These are phyloP conservation scores for Orthosia gothica DNA, from an alignment of 2,888 invertebrate species.

Conservation along the genomic window DNA sequence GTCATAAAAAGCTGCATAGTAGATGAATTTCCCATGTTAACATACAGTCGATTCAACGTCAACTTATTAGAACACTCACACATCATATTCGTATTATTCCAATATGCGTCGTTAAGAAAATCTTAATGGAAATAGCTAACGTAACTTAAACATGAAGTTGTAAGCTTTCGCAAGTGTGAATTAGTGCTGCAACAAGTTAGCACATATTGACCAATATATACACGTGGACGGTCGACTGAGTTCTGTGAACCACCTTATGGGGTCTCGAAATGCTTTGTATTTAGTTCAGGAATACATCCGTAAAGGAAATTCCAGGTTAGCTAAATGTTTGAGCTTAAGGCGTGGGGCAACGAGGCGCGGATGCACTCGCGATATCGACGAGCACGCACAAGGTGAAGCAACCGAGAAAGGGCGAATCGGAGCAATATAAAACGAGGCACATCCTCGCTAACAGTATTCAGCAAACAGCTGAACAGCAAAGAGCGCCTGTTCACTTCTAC, in stretches of 20 bases:
- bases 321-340: slow-evolving; percentile 75
- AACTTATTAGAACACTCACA: slow-evolving; percentile 29
- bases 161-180: slow-evolving; percentile 62
- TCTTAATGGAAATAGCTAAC: slow-evolving; percentile 62
- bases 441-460: slow-evolving; percentile 87
- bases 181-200: slow-evolving; percentile 50
- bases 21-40: slow-evolving; percentile 26
- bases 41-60: slow-evolving; percentile 28
- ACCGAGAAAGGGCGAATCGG: slow-evolving; percentile 90
- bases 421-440: slow-evolving; percentile 90
- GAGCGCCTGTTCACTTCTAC: slow-evolving; percentile 77
- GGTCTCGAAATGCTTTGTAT: slow-evolving; percentile 27
- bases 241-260: slow-evolving; percentile 16
- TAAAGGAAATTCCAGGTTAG: slow-evolving; percentile 70
- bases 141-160: slow-evolving; percentile 63
- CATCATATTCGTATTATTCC: slow-evolving; percentile 49
- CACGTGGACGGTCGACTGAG: slow-evolving; percentile 8
- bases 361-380: slow-evolving; percentile 80
- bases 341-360: slow-evolving; percentile 77
- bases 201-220: slow-evolving; percentile 40
- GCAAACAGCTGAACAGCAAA: slow-evolving; percentile 81
- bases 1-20: slow-evolving; percentile 9
- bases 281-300: slow-evolving; percentile 57
- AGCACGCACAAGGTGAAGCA: slow-evolving; percentile 90
- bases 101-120: slow-evolving; percentile 53